These are phyloP conservation scores for Dryobota labecula DNA, from an alignment of 2,888 invertebrate genomes.

Conservation along the genomic window DNA sequence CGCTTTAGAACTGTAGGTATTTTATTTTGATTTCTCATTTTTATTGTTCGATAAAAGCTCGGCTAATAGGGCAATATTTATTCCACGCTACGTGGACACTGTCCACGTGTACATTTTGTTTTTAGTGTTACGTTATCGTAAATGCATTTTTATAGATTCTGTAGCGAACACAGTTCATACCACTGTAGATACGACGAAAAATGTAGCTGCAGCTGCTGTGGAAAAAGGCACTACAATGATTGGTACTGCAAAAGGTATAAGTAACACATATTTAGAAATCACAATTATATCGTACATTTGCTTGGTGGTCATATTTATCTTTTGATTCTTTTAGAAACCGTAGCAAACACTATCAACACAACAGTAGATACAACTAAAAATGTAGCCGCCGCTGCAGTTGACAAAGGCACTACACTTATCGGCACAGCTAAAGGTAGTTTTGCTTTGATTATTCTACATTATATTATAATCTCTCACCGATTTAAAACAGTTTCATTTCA, in stretches of 20 bases:
- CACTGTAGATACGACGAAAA: constrained; percentile 70
- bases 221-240: constrained; percentile 71
- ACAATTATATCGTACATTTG: neutral
- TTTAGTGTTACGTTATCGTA: constrained; percentile 27
- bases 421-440: constrained; percentile 70
- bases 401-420: constrained; percentile 71
- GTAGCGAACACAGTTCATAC: constrained; percentile 65
- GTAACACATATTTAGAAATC: constrained; percentile 1
- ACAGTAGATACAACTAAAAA: constrained; percentile 77
- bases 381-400: constrained; percentile 73
- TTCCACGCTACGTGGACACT: constrained; percentile 29
- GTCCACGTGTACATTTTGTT: constrained; percentile 38
- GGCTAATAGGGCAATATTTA: constrained; percentile 13
- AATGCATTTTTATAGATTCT: constrained; percentile 62
- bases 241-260: constrained; percentile 63
- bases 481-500: neutral
- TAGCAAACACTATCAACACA: constrained; percentile 69
- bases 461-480: neutral
- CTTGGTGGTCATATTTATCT: constrained; percentile 5
- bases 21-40: constrained; percentile 5
- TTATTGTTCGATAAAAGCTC: constrained; percentile 23
- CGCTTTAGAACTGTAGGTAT: no score
- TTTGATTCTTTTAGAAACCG: constrained; percentile 69
- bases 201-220: constrained; percentile 65
- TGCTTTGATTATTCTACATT: neutral